These are phyloP conservation scores for Cassiopea xamachana DNA, from an alignment of 30 jellyfish, hydroid and myxozoan genomes.

Conservation along the genomic window DNA sequence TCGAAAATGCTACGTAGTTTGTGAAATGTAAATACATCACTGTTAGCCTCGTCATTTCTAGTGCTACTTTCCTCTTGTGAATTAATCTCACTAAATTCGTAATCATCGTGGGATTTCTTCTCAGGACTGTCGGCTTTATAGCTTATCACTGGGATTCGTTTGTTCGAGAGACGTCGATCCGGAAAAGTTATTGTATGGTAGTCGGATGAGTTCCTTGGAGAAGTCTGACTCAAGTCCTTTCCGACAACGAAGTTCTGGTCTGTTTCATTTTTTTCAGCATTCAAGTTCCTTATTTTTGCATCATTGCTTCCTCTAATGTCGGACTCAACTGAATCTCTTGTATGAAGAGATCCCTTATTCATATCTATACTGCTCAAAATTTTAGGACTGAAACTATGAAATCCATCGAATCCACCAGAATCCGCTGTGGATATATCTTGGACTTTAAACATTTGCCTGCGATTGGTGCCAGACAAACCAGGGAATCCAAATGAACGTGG, in stretches of 20 bases:
- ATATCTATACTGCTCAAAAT: background rate
- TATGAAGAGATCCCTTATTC: background rate
- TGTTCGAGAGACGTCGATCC: slow-evolving; percentile 28
- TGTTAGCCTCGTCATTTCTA: background rate
- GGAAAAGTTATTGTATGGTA: slow-evolving; percentile 13
- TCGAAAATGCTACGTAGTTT: slow-evolving; percentile 68
- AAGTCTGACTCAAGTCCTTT: background rate
- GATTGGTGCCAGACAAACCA: slow-evolving; percentile 7
- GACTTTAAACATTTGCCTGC: slow-evolving; percentile 38
- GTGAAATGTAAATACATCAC: slow-evolving; percentile 27
- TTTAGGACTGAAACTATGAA: slow-evolving; percentile 47
- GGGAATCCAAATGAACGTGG: background rate
- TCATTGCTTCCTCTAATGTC: background rate
- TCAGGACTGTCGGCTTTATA: slow-evolving; percentile 30
- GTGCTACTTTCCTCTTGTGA: background rate
- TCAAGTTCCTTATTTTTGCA: background rate
- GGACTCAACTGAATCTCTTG: background rate
- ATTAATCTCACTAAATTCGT: background rate
- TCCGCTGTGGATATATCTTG: slow-evolving; percentile 5
- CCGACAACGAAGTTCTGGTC: background rate
- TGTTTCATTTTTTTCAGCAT: background rate
- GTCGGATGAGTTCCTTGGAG: background rate
- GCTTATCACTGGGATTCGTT: slow-evolving; percentile 45
- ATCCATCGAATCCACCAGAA: slow-evolving; percentile 4
- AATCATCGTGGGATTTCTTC: background rate